Conservation (phyloP, 2,113 vertebrate species). For the Neolamprologus modestus region DNA sequence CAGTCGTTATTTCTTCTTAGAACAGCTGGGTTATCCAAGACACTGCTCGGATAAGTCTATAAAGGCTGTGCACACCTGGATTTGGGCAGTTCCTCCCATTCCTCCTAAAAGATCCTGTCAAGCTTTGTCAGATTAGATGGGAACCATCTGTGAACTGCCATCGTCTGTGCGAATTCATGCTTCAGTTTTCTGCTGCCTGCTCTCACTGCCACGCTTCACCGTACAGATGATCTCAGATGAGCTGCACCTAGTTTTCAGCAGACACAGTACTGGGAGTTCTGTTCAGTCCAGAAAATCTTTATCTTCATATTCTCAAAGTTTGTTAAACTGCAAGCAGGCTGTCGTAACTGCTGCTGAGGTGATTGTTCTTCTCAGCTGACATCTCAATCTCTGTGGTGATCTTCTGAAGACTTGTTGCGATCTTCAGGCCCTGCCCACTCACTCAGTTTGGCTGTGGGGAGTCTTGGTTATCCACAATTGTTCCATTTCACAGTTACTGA, state of each 20-base stretch:
- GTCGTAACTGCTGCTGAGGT: neutral
- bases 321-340: neutral
- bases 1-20: neutral
- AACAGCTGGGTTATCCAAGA: neutral
- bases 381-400: neutral
- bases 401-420: neutral
- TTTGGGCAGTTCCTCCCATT: neutral
- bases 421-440: neutral
- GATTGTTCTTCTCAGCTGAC: neutral
- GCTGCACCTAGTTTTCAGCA: neutral
- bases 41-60: neutral
- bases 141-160: neutral
- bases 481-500: neutral
- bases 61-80: neutral
- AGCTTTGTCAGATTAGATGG: neutral
- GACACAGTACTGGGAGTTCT: neutral
- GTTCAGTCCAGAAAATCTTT: neutral
- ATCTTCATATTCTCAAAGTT: neutral
- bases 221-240: neutral
- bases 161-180: neutral
- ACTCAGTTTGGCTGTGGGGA: neutral
- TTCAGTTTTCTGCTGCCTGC: neutral
- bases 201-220: neutral
- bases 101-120: neutral
- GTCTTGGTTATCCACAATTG: accelerated